Conservation (phyloP, 2,888 invertebrate species). For the Phlogophora meticulosa region DNA sequence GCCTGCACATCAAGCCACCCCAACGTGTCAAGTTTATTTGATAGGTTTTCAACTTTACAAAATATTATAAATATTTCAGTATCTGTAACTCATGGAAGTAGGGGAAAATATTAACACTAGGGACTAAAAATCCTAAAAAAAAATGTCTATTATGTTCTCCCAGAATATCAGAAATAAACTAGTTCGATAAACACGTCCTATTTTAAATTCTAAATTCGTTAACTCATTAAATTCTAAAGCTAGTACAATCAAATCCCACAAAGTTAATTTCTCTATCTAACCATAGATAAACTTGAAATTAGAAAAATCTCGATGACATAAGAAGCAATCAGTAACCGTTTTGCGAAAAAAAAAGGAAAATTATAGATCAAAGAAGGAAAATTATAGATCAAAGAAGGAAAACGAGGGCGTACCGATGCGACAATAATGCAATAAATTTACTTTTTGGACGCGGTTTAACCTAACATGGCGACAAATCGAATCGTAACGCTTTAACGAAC, state of each 20-base stretch:
- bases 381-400: conserved; percentile 81
- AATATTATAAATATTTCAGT: too few relatives aligned
- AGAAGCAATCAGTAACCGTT: conserved; percentile 76
- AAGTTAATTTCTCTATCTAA: conserved; percentile 63
- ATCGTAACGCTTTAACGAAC: conserved; percentile 79
- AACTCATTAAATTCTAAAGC: too few relatives aligned
- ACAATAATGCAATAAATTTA: conserved; percentile 84
- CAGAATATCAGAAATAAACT: not conserved
- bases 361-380: conserved; percentile 81
- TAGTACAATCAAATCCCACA: conserved; percentile 44
- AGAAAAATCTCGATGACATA: conserved; percentile 76
- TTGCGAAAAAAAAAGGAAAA: conserved; percentile 74
- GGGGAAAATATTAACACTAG: not conserved
- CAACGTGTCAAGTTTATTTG: too few relatives aligned
- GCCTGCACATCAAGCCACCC: too few relatives aligned
- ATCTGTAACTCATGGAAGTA: too few relatives aligned
- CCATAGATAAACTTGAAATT: conserved; percentile 61
- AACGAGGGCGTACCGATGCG: conserved; percentile 77
- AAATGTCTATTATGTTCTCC: not conserved
- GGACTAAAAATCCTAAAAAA: too few relatives aligned
- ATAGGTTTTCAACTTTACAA: too few relatives aligned
- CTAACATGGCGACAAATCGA: conserved; percentile 85
- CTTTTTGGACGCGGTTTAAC: conserved; percentile 75
- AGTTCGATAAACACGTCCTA: too few relatives aligned
- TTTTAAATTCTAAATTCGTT: too few relatives aligned